These are phyloP conservation scores for Napeogenes inachia DNA, from an alignment of 2,888 invertebrate species.

Conservation along the genomic window DNA sequence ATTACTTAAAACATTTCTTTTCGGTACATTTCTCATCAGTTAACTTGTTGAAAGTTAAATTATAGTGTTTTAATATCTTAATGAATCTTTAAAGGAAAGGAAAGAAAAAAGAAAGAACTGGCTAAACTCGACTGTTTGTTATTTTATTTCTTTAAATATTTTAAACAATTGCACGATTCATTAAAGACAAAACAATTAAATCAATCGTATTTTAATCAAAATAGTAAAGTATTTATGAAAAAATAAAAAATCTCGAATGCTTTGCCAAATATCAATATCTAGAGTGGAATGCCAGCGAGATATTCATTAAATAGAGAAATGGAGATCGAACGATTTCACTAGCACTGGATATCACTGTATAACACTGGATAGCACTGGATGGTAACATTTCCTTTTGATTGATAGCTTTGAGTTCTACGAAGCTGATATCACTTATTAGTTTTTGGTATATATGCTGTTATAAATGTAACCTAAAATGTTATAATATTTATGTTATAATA, in stretches of 20 bases:
- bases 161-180: too few relatives aligned
- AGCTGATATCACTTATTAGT: neutral
- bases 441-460: too few relatives aligned
- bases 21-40: too few relatives aligned
- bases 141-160: too few relatives aligned
- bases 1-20: too few relatives aligned
- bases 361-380: neutral
- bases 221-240: constrained; percentile 1
- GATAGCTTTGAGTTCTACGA: constrained; percentile 21
- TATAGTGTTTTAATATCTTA: too few relatives aligned
- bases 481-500: too few relatives aligned
- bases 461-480: too few relatives aligned
- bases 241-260: constrained; percentile 11
- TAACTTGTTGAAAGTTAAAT: too few relatives aligned
- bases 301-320: constrained; percentile 6
- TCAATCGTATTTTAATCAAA: neutral
- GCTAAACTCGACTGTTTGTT: too few relatives aligned
- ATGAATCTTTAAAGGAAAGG: neutral
- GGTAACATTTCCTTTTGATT: constrained; percentile 25
- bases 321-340: neutral
- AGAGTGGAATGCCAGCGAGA: constrained; percentile 7
- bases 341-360: neutral
- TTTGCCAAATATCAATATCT: constrained; percentile 21
- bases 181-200: too few relatives aligned
- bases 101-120: neutral